Percentiles rank a stretch among this genome's conserved stretches.
phyloP scores from a whole-genome alignment of 2,797 vertebrate genomes.

The Spatula versicolor region DNA sequence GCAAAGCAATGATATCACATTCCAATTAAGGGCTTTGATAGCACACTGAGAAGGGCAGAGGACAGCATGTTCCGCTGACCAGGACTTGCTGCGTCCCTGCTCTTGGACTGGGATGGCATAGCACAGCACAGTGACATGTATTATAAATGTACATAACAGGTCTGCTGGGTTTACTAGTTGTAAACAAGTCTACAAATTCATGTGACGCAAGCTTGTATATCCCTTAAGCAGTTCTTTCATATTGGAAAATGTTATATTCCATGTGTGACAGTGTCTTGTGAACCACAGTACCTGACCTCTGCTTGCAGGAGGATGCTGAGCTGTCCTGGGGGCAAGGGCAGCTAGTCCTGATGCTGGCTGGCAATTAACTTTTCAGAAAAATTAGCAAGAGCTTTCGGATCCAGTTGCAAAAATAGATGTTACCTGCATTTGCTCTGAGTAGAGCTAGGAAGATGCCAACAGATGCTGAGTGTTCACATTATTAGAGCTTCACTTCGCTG shows the following conservation, averaged over 20 bases:
- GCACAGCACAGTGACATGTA: neutral
- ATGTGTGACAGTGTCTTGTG: neutral
- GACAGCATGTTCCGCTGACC: neutral
- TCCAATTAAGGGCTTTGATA: neutral
- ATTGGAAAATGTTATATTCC: neutral
- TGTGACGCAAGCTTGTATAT: rapidly evolving
- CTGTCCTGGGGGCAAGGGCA: neutral
- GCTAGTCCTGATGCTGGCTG: neutral
- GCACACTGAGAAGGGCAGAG: constrained; percentile 2
- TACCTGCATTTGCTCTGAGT: neutral
- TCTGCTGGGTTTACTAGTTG: neutral
- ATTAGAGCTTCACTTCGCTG: neutral
- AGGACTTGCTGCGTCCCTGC: neutral
- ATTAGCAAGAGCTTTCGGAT: neutral
- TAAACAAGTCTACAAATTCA: neutral
- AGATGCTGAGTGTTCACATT: neutral
- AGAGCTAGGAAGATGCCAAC: neutral
- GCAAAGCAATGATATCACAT: neutral
- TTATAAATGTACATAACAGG: neutral
- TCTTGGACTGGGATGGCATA: neutral
- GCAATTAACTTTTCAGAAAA: neutral
- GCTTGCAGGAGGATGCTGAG: neutral
- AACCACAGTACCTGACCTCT: neutral
- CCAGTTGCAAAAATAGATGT: neutral
- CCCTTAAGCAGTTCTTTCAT: neutral